Evolutionary conservation across 2,797 vertebrate species (phyloP).

Genomic region (Tachyglossus aculeatus): DNA sequence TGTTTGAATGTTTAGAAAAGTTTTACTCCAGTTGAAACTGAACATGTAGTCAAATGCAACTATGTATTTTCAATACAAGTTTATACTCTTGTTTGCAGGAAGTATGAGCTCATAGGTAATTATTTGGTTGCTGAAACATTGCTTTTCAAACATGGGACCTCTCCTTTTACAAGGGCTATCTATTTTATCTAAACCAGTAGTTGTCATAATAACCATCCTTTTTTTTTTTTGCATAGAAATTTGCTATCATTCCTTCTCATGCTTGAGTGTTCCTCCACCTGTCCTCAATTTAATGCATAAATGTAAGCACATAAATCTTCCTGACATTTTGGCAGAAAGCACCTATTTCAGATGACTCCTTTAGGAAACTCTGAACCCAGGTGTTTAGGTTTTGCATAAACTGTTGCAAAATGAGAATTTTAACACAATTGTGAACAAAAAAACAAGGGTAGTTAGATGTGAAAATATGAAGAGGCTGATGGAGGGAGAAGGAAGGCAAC

Average conservation of each 20-base stretch:
- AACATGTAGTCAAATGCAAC: background rate
- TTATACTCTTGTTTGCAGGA: slow-evolving; percentile 48
- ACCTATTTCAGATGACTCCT: slow-evolving; percentile 78
- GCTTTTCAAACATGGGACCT: slow-evolving; percentile 50
- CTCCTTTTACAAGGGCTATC: slow-evolving; percentile 42
- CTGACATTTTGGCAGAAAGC: slow-evolving; percentile 80
- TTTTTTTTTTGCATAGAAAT: slow-evolving; percentile 62
- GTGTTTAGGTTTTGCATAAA: slow-evolving; percentile 77
- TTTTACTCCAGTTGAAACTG: background rate
- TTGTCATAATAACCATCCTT: slow-evolving; percentile 61
- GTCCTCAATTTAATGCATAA: slow-evolving; percentile 81
- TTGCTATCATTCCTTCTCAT: slow-evolving; percentile 75
- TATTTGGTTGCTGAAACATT: slow-evolving; percentile 66
- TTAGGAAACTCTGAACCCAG: slow-evolving; percentile 80
- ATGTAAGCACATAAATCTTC: slow-evolving; percentile 81
- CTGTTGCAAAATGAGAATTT: slow-evolving; percentile 75
- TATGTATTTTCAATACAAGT: slow-evolving; percentile 37
- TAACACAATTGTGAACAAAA: slow-evolving; percentile 54
- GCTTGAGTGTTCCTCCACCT: slow-evolving; percentile 79
- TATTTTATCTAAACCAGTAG: slow-evolving; percentile 70
- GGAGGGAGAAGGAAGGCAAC: slow-evolving; percentile 39
- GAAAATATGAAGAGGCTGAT: slow-evolving; percentile 53
- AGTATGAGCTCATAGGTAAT: slow-evolving; percentile 61
- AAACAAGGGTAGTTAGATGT: slow-evolving; percentile 46
- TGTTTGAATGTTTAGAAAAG: background rate